These are phyloP conservation scores for Cebuella pygmaea DNA, from an alignment of 2,797 vertebrate species.

Conservation along the genomic window DNA sequence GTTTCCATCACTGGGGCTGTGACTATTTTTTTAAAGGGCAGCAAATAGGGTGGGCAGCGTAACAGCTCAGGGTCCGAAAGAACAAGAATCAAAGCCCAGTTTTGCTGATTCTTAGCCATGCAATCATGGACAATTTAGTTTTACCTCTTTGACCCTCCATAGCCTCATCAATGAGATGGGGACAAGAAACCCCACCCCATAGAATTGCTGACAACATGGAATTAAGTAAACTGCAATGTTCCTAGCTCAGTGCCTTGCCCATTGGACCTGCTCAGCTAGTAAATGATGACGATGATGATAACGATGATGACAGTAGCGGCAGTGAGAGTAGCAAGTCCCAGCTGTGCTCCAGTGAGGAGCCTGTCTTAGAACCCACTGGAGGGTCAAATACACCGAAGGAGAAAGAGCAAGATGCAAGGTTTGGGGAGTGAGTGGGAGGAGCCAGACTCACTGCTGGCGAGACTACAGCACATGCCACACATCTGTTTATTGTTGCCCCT, in stretches of 20 bases:
- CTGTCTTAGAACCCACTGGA: neutral
- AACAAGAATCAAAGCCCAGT: neutral
- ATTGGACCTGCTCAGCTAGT: neutral
- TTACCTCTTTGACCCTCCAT: neutral
- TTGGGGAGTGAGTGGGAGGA: neutral
- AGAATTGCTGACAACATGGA: neutral
- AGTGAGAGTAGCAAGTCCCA: neutral
- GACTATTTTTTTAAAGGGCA: neutral
- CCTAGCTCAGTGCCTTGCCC: neutral
- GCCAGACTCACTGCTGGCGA: neutral
- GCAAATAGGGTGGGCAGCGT: too few species aligned
- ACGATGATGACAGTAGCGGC: neutral
- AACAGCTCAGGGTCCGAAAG: neutral
- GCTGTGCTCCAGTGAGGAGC: neutral
- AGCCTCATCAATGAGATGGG: neutral
- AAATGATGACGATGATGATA: neutral
- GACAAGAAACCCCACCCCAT: neutral
- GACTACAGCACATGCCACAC: fast-evolving
- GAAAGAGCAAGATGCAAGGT: neutral
- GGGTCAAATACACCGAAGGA: neutral
- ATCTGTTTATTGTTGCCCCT: neutral
- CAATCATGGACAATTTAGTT: neutral
- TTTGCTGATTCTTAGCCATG: neutral
- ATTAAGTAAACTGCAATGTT: neutral
- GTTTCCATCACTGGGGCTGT: neutral